Evolutionary conservation across 2,113 vertebrate genomes (phyloP).

Genomic region (Hippoglossus stenolepis): DNA sequence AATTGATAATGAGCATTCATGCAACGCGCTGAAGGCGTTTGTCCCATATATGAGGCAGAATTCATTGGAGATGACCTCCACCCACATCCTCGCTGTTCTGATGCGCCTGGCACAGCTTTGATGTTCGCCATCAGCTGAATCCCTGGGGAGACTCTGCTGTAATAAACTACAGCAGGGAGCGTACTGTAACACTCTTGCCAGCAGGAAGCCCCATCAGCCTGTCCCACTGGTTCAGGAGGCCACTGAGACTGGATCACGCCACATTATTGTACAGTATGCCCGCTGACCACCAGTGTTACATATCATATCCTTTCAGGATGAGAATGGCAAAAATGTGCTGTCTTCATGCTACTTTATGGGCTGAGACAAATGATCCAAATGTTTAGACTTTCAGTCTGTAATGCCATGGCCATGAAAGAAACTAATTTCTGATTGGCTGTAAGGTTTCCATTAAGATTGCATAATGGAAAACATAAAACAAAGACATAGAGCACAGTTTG

Average conservation of each 20-base stretch:
- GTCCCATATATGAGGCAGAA: constrained; percentile 72
- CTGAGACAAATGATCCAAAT: not conserved
- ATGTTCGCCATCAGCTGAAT: constrained; percentile 77
- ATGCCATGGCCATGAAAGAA: not conserved
- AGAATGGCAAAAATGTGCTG: not conserved
- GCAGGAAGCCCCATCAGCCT: constrained; percentile 61
- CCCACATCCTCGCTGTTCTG: constrained; percentile 75
- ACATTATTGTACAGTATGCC: constrained; percentile 6
- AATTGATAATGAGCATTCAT: constrained; percentile 79
- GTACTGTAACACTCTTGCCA: constrained; percentile 33
- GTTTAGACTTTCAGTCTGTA: not conserved
- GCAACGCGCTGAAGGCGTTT: constrained; percentile 70
- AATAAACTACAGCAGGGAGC: constrained; percentile 52
- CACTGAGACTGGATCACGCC: constrained; percentile 20
- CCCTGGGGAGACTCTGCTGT: constrained; percentile 66
- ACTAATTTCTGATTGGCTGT: not conserved
- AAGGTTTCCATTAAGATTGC: not conserved
- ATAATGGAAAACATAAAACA: not conserved
- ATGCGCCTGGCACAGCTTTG: constrained; percentile 71
- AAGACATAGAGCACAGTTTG: constrained; percentile 3
- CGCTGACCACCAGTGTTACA: constrained; percentile 5
- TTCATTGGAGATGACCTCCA: constrained; percentile 80
- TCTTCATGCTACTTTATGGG: not conserved
- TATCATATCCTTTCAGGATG: not conserved
- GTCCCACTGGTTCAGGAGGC: constrained; percentile 42